Base-by-base conservation (phyloP, 2,888 invertebrate species). In the Rhodophaea formosa region DNA sequence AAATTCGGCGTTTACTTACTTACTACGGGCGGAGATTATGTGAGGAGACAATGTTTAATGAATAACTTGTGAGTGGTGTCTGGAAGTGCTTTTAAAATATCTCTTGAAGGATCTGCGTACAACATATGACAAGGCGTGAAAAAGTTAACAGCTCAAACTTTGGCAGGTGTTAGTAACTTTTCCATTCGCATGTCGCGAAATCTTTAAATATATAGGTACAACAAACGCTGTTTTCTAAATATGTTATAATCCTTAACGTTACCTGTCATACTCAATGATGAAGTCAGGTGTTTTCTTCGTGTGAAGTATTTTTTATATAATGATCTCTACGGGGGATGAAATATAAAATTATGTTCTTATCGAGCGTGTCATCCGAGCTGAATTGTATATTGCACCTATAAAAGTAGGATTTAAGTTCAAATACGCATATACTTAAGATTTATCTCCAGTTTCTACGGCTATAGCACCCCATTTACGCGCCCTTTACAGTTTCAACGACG, bases 31-130 rank as follows among this genome's bases (percentile, higher is more conserved):
- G 3, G 10, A n/a, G n/a, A 12, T n/a, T 39, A 12, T 39, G n/a
- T 39, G 8, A 39, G 3, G 46, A 46, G 46, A 17, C 45, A 23
- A 46, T 23, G 1, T 39, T 12, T 10, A 35, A 12, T 12, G 10
- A 35, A 35, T 1, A 54, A 44, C 10, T 16, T 45, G 44, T 7
- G 16, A 29, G 53, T 43, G 43, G 30, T 30, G 44, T 30, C 44
- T 30, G 32, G 17, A 32, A 44, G 43, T 7, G 53, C 53, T 54
- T 54, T 54, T 54, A 54, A 44, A 44, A 44, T 44, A 44, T 44
- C 44, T 30, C 30, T 16, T 10, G 44, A 44, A 43, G 53, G 29
- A 44, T 54, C 44, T 16, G 16, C 30, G 44, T 15, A 45, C 8
- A 44, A 44, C 5, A n/a, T 15, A 14, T 16, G 53, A 54, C 53